Conservation (phyloP, 2,888 invertebrate species). For the Drosophila paranaensis region DNA sequence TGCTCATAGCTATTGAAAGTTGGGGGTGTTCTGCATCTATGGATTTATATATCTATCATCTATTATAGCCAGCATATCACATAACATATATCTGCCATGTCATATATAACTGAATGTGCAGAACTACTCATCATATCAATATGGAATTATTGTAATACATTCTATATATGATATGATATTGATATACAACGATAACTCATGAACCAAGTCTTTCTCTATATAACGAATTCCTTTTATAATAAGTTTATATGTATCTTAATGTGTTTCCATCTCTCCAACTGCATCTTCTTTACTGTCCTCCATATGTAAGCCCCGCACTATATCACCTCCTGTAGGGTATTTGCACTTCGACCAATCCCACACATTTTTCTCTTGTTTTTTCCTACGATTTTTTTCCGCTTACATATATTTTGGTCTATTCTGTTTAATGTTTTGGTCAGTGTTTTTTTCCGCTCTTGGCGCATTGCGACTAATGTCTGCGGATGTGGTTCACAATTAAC, state of each 20-base stretch:
- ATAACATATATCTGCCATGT: too few species aligned
- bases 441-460: conserved; percentile 47
- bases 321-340: not conserved
- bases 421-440: conserved; percentile 25
- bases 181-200: too few species aligned
- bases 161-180: too few species aligned
- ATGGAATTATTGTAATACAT: too few species aligned
- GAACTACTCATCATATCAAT: too few species aligned
- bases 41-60: not conserved
- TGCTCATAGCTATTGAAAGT: not conserved
- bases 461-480: conserved; percentile 68
- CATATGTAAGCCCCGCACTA: not conserved
- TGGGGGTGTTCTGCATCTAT: not conserved
- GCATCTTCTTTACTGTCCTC: too few species aligned
- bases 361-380: not conserved
- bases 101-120: too few species aligned
- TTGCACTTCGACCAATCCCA: not conserved
- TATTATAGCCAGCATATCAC: not conserved
- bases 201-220: too few species aligned
- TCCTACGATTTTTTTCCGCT: conserved; percentile 7
- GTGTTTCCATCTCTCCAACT: too few species aligned
- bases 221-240: too few species aligned
- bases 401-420: conserved; percentile 15
- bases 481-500: conserved; percentile 63
- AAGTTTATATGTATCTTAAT: too few species aligned